Conservation (phyloP, 2,888 invertebrate genomes). For the Amphipoea lucens region DNA sequence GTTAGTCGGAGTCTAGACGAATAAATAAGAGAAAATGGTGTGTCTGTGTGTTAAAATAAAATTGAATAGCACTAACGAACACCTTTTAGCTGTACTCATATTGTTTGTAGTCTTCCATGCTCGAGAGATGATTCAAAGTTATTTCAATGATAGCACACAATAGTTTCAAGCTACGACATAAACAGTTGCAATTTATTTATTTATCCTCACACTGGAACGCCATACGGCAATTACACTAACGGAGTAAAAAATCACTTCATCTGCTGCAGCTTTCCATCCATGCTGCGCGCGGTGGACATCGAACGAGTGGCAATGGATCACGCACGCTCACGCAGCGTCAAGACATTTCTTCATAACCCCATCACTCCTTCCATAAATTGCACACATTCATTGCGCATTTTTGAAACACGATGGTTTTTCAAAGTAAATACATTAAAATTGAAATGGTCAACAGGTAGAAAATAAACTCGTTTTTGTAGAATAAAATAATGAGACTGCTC, state of each 20-base stretch:
- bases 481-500: neutral
- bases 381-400: no score
- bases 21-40: conserved; percentile 46
- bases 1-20: conserved; percentile 53
- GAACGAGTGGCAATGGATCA: no score
- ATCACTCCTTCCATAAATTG: no score
- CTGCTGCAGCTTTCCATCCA: no score
- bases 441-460: neutral
- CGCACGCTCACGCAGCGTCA: no score
- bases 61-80: conserved; percentile 5
- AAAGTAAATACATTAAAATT: no score
- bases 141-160: conserved; percentile 1
- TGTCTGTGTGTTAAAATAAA: conserved; percentile 31
- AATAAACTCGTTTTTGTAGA: neutral
- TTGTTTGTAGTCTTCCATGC: neutral
- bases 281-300: no score
- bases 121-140: conserved; percentile 9
- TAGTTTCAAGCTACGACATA: neutral
- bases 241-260: no score
- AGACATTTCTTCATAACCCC: no score
- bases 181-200: neutral
- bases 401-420: no score
- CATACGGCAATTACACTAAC: no score
- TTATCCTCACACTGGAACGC: no score
- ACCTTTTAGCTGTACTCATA: conserved; percentile 22